A percentile compares a stretch with the other conserved stretches of the same genome.
Conservation (phyloP, 2,797 vertebrate species). For the Neostethus bicornis region DNA sequence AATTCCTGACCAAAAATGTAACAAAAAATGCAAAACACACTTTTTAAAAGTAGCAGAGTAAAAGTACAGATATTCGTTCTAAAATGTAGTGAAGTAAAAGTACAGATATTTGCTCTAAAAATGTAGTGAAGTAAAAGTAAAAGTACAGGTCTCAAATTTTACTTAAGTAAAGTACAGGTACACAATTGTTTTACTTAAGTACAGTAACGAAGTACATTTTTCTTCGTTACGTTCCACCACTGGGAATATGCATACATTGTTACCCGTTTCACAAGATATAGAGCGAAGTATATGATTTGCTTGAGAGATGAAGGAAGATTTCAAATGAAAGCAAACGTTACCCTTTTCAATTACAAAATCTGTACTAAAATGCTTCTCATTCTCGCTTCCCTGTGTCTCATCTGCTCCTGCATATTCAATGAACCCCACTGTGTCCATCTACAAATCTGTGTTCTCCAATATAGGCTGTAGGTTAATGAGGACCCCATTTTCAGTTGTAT, state of each 20-base stretch:
- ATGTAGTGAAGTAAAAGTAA: no score
- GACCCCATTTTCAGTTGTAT: conserved; percentile 25
- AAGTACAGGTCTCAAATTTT: no score
- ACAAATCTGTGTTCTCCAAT: conserved; percentile 38
- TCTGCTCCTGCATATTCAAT: conserved; percentile 46
- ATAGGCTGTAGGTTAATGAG: conserved; percentile 58
- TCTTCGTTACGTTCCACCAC: no score
- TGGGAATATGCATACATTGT: conserved; percentile 18
- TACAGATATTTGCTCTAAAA: no score
- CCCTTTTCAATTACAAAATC: conserved; percentile 62
- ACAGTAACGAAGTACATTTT: no score
- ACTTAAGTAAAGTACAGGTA: no score
- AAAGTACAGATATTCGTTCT: no score
- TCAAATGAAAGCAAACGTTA: conserved; percentile 52
- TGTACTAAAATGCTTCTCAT: conserved; percentile 71
- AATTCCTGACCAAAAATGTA: no score
- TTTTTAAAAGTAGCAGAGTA: no score
- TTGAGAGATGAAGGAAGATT: conserved; percentile 31
- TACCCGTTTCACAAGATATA: conserved; percentile 23
- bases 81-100: no score
- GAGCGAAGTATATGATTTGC: conserved; percentile 27
- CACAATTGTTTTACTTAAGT: no score
- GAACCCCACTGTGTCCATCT: conserved; percentile 16
- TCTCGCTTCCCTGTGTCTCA: conserved; percentile 32
- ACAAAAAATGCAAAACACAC: no score